A percentile compares a stretch with the other conserved stretches of the same genome.
Evolutionary conservation across 1,140 invertebrate genomes (phyloP).

Genomic region (Hermetia illucens): DNA sequence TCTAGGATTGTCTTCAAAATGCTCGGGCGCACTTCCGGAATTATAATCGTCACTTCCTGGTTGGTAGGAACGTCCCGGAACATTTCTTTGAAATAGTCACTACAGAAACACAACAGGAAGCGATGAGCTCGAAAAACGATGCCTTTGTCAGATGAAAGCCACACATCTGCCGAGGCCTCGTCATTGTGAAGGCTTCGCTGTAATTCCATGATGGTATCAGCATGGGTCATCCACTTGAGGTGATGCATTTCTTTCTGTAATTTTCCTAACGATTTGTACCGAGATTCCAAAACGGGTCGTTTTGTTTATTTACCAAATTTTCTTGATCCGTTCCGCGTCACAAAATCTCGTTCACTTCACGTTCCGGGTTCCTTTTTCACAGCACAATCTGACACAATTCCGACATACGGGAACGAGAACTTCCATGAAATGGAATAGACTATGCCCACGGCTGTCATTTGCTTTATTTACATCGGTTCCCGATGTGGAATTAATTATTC

Average conservation of each 20-base stretch:
- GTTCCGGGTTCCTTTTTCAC: no score
- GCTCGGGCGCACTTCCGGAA: constrained; percentile 22
- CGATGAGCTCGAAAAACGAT: constrained; percentile 19
- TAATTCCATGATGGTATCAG: constrained; percentile 26
- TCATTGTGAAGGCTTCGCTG: constrained; percentile 19
- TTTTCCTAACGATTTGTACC: not conserved
- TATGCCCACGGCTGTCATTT: no score
- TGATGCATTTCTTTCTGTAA: constrained; percentile 15
- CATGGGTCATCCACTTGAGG: constrained; percentile 29
- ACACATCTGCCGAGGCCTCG: constrained; percentile 19
- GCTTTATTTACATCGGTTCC: no score
- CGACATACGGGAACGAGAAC: no score
- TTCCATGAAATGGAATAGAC: no score
- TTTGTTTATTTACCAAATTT: no score
- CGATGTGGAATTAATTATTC: no score
- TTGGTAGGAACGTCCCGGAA: constrained; percentile 18
- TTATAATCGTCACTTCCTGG: constrained; percentile 21
- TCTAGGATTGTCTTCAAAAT: constrained; percentile 22
- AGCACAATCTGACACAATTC: no score
- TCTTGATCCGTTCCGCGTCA: no score
- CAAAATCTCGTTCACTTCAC: no score
- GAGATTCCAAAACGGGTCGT: no score
- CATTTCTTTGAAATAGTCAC: constrained; percentile 21
- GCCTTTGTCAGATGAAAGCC: constrained; percentile 18
- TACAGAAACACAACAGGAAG: constrained; percentile 25